phyloP scores from a whole-genome alignment of 2,797 vertebrate genomes.

The Rhinatrema bivittatum region DNA sequence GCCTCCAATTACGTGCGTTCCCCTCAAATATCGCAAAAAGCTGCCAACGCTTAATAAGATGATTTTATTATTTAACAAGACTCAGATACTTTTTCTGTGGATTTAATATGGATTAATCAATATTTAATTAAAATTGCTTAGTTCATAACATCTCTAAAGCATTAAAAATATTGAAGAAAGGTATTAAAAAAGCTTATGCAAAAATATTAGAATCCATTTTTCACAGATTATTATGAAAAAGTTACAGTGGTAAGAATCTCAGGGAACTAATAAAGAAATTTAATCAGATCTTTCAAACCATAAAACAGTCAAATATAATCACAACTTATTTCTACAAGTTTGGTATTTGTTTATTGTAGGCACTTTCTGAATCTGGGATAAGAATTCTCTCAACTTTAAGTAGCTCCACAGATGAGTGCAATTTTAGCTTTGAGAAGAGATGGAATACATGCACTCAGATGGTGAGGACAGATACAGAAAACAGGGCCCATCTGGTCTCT shows the following conservation, averaged over 20 bases:
- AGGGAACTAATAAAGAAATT: not conserved
- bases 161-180: slow-evolving; percentile 2
- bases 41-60: not conserved
- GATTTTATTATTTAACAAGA: not conserved
- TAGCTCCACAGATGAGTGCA: too few species aligned
- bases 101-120: slow-evolving; percentile 9
- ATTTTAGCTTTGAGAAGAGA: too few species aligned
- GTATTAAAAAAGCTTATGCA: not conserved
- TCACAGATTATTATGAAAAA: not conserved
- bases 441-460: too few species aligned
- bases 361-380: too few species aligned
- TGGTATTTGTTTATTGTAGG: too few species aligned
- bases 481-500: too few species aligned
- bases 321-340: too few species aligned
- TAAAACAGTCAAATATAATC: too few species aligned
- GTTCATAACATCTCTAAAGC: not conserved
- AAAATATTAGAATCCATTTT: not conserved
- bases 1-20: too few species aligned
- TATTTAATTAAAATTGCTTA: not conserved
- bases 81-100: not conserved
- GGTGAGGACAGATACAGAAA: too few species aligned
- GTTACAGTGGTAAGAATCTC: not conserved
- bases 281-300: not conserved
- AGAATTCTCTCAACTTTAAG: too few species aligned
- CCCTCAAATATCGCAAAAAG: not conserved